phyloP scores from a whole-genome alignment of 2,113 vertebrate genomes.

The Corvus hawaiiensis region DNA sequence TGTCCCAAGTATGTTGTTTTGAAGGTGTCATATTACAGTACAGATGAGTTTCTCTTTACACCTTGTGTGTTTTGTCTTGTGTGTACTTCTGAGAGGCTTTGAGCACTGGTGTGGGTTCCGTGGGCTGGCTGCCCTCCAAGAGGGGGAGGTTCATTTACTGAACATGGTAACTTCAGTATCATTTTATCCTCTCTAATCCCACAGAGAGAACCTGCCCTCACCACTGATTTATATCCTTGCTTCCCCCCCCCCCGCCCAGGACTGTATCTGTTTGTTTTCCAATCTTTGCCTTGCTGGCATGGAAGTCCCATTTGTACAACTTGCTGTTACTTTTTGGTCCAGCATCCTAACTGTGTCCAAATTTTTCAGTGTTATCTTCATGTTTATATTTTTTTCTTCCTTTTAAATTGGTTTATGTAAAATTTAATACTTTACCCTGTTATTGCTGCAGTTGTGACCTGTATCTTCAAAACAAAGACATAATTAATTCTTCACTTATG shows the following conservation, averaged over 20 bases:
- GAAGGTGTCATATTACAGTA: neutral
- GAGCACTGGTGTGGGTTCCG: rapidly evolving
- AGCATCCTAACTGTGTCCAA: neutral
- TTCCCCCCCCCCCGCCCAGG: rapidly evolving
- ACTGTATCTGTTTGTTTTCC: neutral
- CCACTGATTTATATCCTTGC: neutral
- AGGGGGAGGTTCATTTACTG: neutral
- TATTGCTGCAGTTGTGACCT: neutral
- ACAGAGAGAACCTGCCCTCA: neutral
- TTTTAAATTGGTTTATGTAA: neutral
- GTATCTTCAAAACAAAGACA: neutral
- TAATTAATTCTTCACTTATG: neutral
- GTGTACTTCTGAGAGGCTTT: neutral
- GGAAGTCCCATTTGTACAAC: neutral
- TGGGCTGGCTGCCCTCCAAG: neutral
- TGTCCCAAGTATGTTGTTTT: neutral
- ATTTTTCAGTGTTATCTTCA: neutral
- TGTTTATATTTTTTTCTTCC: neutral
- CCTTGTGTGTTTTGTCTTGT: neutral
- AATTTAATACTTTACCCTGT: neutral
- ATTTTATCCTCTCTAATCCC: neutral
- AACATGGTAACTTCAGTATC: neutral
- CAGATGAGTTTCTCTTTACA: neutral
- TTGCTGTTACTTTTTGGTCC: neutral
- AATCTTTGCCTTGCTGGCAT: neutral